phyloP scores from a whole-genome alignment of 2,797 vertebrate species.

The Sebastes minor region DNA sequence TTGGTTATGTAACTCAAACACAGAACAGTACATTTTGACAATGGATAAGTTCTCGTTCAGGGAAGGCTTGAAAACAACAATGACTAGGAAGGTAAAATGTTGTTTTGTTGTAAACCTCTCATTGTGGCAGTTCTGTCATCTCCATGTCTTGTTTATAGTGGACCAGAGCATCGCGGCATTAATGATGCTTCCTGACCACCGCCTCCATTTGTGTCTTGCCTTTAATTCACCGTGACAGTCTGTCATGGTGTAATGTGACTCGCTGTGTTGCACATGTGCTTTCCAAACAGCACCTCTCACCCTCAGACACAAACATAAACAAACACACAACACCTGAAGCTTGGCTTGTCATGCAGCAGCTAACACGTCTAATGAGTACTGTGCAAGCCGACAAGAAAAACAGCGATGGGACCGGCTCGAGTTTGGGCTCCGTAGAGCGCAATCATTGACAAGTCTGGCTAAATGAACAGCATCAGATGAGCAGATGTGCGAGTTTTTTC shows the following conservation, averaged over 20 bases:
- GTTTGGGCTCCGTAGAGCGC: conserved; percentile 36
- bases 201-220: conserved; percentile 44
- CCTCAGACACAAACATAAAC: conserved; percentile 54
- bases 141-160: neutral
- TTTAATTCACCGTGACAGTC: conserved; percentile 71
- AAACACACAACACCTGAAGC: conserved; percentile 62
- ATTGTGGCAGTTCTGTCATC: neutral
- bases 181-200: conserved; percentile 61
- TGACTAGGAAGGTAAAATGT: neutral
- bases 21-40: neutral
- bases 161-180: conserved; percentile 22
- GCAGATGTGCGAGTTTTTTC: conserved; percentile 58
- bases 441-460: conserved; percentile 51
- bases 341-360: conserved; percentile 31
- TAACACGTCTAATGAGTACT: conserved; percentile 37
- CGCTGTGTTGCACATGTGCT: conserved; percentile 68
- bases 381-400: neutral
- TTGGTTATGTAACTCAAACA: conserved; percentile 39
- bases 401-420: conserved; percentile 23
- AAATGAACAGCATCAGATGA: conserved; percentile 62
- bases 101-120: neutral
- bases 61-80: neutral
- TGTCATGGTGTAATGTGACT: conserved; percentile 69
- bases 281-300: conserved; percentile 57
- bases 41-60: neutral